These are phyloP conservation scores for Eretmochelys imbricata DNA, from an alignment of 2,113 vertebrate species.

Conservation along the genomic window DNA sequence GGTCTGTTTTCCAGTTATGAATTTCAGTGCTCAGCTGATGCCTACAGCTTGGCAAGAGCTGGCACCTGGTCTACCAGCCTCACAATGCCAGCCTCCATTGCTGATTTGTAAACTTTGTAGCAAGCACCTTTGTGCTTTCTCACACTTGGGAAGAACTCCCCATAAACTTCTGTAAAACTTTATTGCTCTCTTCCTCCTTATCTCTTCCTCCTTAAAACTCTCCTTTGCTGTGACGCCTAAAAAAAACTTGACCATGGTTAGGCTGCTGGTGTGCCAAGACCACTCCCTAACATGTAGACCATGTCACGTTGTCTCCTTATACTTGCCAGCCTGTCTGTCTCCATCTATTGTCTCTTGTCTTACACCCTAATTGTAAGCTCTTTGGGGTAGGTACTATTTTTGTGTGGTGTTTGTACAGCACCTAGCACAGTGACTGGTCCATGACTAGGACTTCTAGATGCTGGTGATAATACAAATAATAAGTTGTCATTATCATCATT, in stretches of 20 bases:
- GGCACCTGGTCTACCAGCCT: neutral
- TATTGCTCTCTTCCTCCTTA: neutral
- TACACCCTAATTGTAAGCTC: no score
- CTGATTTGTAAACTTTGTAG: neutral
- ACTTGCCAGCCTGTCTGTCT: no score
- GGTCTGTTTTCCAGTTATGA: neutral
- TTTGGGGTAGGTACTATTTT: neutral
- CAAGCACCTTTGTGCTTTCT: neutral
- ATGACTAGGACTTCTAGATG: neutral
- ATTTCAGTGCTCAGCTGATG: neutral
- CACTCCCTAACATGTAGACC: no score
- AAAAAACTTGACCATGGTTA: no score
- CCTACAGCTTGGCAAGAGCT: neutral
- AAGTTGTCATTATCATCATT: neutral
- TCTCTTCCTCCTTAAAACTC: neutral
- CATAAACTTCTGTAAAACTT: neutral
- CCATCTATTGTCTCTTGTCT: no score
- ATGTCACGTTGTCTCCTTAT: no score
- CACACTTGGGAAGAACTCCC: neutral
- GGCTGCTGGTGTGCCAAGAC: no score
- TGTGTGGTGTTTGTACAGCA: neutral
- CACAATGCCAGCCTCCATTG: neutral
- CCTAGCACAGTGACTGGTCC: neutral
- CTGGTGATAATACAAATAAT: neutral
- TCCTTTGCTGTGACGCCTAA: neutral